phyloP scores from a whole-genome alignment of 2,113 vertebrate genomes.

The Oncorhynchus nerka region DNA sequence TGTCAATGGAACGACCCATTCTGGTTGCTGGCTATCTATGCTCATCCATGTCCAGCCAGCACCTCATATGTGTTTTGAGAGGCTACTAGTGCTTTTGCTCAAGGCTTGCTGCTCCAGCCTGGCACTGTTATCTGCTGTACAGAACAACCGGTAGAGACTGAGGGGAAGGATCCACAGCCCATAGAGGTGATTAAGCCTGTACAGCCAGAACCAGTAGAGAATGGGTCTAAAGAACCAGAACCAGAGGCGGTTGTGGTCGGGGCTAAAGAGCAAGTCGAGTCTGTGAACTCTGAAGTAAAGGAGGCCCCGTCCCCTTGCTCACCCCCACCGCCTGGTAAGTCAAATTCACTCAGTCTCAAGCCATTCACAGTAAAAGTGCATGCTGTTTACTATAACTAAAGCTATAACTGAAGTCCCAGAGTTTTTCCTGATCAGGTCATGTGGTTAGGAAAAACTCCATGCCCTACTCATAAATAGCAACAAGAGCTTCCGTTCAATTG shows the following conservation, averaged over 20 bases:
- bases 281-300: constrained; percentile 39
- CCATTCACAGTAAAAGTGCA: constrained; percentile 45
- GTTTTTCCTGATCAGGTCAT: too few relatives aligned
- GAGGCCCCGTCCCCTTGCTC: constrained; percentile 42
- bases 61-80: constrained; percentile 46
- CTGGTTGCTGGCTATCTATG: constrained; percentile 58
- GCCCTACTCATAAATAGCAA: constrained; percentile 13
- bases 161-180: constrained; percentile 62
- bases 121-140: constrained; percentile 73
- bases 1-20: not conserved
- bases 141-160: constrained; percentile 70
- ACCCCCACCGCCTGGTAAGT: constrained; percentile 67
- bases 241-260: constrained; percentile 47
- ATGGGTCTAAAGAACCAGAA: constrained; percentile 43
- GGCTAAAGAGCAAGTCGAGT: constrained; percentile 57
- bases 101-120: constrained; percentile 70
- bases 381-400: constrained; percentile 10
- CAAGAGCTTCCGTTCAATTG: constrained; percentile 18
- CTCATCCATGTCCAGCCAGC: not conserved
- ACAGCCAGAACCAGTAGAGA: constrained; percentile 44
- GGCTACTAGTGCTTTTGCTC: constrained; percentile 47
- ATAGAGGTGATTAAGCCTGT: constrained; percentile 46
- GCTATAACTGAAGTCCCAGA: not conserved
- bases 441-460: not conserved
- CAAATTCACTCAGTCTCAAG: constrained; percentile 45